Base-by-base conservation (phyloP, 2,888 invertebrate genomes). In the Rhamnusium bicolor region DNA sequence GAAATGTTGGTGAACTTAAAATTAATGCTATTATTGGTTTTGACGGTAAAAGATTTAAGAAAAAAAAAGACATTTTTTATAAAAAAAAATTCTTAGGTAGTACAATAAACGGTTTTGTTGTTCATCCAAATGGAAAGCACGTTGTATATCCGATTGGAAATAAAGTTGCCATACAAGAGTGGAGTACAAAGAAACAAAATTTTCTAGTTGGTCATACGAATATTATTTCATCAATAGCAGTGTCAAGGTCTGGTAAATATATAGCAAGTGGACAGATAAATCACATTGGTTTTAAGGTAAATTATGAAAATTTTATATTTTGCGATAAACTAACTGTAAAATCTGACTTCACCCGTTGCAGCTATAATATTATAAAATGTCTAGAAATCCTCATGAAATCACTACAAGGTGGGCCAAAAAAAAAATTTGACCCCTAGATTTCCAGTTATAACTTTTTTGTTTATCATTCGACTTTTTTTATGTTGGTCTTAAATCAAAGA, bases 241-340 rank as follows among this genome's bases (percentile, higher is more conserved):
- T 96, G 10, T 97, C 98, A 8, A 89, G 90, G 0, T 89, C 87
- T 80, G 96, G 98, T 21, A 93, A 92, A 19, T 95, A 92, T 82
- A 89, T 98, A 47, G 98, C 96, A 4, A 96, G 97, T 0, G 98
- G 98, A 0, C 97, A 98, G 88, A 92, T 94, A 47, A 97, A 95
- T 84, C 95, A 96, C 84, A 95, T 96, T 87, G 98, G 98, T 3
- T 97, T 97, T 86, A 95, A 95, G 87, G 93, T 93, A 73, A 66
- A 47, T n/a, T 32, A 62, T 8, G 18, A 58, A 29, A n/a, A 32
- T 67, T 14, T 10, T 18, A 8, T 12, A 10, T 19, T 21, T n/a
- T n/a, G n/a, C n/a, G n/a, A n/a, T n/a, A n/a, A n/a, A n/a, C n/a
- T n/a, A n/a, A n/a, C n/a, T n/a, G n/a, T n/a, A n/a, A n/a, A n/a